Base-by-base conservation (phyloP, 2,888 invertebrate genomes). In the Empis livida region DNA sequence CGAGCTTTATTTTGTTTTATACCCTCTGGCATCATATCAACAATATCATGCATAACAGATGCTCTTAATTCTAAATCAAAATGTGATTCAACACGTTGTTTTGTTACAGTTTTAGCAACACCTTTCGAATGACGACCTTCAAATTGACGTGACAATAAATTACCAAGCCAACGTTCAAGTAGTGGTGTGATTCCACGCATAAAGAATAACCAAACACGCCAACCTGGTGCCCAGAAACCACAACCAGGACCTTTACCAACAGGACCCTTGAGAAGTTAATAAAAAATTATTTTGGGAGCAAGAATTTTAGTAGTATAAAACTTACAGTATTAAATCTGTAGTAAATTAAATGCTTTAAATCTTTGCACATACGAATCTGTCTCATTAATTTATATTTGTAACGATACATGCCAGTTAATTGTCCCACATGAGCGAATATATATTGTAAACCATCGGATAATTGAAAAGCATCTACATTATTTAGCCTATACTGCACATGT, bases 21-120 rank as follows among this genome's bases (percentile, higher is more conserved):
- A 54, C 99, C 99, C 70, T 99, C 99, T 0, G 99, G 99, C 99
- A 99, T 99, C 99, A 99, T 99, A 63, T 99, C 99, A n/a, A 99
- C 86, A 55, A 99, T 99, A 64, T 99, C 99, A 72, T 86, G 84
- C 88, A 88, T 87, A 2, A 89, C 97, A 0, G 96, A 96, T 14
- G 96, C 96, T 56, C 99, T 81, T 62, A 99, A 73, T 69, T 99
- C 99, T 56, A 99, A 75, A 78, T 99, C 99, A 71, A 97, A 99
- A 75, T 99, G 99, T 41, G 95, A 95, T 65, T 99, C 99, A 1
- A 99, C 99, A 59, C 99, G 80, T 71, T 99, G 99, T 65, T 99
- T 99, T 2, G 99, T 99, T 8, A 99, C 99, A 0, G 99, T 99
- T 71, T 99, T 99, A 1, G 99, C 99, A 2, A 99, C 97, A 55